These are phyloP conservation scores for Endotricha flammealis DNA, from an alignment of 2,888 invertebrate species.

Conservation along the genomic window DNA sequence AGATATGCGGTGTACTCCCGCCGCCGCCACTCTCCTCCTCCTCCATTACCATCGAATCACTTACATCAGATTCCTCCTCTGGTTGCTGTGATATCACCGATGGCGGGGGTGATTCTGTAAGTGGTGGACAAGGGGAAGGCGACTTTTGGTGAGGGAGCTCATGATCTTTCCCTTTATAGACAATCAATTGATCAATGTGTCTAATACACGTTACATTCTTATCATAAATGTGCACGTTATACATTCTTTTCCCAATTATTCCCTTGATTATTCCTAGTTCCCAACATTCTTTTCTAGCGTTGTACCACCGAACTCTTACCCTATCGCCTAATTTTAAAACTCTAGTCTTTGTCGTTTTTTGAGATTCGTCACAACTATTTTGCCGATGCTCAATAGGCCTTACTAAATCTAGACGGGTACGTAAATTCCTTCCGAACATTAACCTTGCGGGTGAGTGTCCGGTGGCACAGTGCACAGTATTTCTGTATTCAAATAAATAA, in stretches of 20 bases:
- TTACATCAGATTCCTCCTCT: no score
- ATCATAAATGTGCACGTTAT: not conserved
- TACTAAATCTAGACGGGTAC: no score
- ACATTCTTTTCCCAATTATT: no score
- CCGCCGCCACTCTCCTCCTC: not conserved
- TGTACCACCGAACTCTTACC: constrained; percentile 1
- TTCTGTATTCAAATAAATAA: constrained; percentile 16
- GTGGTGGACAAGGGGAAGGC: no score
- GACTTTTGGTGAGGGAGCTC: no score
- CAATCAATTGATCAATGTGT: not conserved
- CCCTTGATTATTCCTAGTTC: not conserved
- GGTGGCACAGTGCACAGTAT: not conserved
- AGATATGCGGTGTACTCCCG: no score
- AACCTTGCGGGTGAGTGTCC: not conserved
- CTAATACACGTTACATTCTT: not conserved
- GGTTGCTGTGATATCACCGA: no score
- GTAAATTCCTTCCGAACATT: not conserved
- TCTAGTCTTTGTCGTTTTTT: no score
- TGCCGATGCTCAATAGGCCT: no score
- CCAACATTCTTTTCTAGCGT: constrained; percentile 1
- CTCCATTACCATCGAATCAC: not conserved
- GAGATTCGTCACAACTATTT: no score
- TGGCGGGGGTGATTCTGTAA: no score
- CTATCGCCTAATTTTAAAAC: not conserved
- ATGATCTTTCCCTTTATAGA: not conserved